A percentile compares a stretch with the other conserved stretches of the same genome.
phyloP scores from a whole-genome alignment of 2,797 vertebrate genomes.

The Peromyscus aztecus region DNA sequence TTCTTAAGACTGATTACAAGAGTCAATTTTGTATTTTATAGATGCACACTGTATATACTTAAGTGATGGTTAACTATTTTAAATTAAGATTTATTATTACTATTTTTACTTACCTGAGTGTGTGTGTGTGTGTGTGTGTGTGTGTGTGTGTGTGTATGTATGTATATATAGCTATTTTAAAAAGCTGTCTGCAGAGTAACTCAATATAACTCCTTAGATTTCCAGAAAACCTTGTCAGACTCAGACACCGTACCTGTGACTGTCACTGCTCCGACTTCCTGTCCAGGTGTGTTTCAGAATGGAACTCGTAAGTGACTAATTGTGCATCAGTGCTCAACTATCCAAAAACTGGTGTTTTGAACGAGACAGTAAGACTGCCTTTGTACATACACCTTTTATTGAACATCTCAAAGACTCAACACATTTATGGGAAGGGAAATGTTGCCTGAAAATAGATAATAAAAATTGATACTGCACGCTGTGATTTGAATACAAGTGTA shows the following conservation, averaged over 20 bases:
- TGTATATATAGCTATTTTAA: too few species aligned
- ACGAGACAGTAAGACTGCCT: not conserved
- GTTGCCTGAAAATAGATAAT: not conserved
- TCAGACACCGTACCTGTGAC: not conserved
- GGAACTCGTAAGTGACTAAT: not conserved
- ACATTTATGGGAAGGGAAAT: not conserved
- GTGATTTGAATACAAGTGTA: not conserved
- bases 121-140: too few species aligned
- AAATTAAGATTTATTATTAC: not conserved
- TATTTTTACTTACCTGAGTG: not conserved
- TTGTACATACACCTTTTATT: not conserved
- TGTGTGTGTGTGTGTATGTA: not conserved
- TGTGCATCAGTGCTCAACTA: not conserved
- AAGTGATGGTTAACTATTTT: not conserved
- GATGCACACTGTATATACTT: not conserved
- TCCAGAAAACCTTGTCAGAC: conserved; percentile 28
- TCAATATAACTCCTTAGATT: too few species aligned
- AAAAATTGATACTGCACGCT: not conserved
- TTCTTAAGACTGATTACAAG: not conserved
- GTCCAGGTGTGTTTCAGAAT: not conserved
- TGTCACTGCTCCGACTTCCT: not conserved
- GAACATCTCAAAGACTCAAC: not conserved
- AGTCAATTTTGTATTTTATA: conserved; percentile 8
- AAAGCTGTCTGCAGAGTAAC: too few species aligned
- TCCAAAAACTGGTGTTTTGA: not conserved